These are phyloP conservation scores for Micronycteris hirsuta DNA, from an alignment of 2,113 vertebrate genomes.

Conservation along the genomic window DNA sequence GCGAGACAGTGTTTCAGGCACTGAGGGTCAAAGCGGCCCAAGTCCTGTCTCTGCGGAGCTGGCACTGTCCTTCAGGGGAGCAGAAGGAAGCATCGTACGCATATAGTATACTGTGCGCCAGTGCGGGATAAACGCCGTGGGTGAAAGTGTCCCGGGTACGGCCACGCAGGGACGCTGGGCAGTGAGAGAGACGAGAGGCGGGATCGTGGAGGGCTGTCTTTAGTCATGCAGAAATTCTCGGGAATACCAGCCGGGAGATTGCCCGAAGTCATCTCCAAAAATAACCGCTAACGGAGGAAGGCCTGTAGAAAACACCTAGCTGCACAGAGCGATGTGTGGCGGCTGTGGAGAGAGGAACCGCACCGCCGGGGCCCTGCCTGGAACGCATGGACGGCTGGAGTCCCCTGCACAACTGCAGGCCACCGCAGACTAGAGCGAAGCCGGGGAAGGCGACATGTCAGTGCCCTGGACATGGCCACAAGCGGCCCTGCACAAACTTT, in stretches of 20 bases:
- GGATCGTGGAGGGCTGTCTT: not conserved
- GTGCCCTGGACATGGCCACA: accelerated
- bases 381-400: not conserved
- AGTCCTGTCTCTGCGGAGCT: not conserved
- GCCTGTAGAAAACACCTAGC: not conserved
- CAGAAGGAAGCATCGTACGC: not conserved
- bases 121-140: not conserved
- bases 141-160: not conserved
- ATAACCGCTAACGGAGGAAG: not conserved
- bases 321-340: accelerated
- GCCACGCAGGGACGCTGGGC: not conserved
- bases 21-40: not conserved
- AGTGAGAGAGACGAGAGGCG: not conserved
- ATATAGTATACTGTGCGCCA: accelerated
- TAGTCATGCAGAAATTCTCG: not conserved
- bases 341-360: not conserved
- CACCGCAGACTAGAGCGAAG: accelerated
- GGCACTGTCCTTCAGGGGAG: not conserved
- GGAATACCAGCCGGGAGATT: not conserved
- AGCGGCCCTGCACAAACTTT: not conserved
- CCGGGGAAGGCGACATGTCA: accelerated
- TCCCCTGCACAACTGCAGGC: not conserved
- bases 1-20: not conserved
- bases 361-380: accelerated
- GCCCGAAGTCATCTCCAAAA: not conserved